These are phyloP conservation scores for Threskiornis aethiopicus DNA, from an alignment of 2,797 vertebrate genomes.

Conservation along the genomic window DNA sequence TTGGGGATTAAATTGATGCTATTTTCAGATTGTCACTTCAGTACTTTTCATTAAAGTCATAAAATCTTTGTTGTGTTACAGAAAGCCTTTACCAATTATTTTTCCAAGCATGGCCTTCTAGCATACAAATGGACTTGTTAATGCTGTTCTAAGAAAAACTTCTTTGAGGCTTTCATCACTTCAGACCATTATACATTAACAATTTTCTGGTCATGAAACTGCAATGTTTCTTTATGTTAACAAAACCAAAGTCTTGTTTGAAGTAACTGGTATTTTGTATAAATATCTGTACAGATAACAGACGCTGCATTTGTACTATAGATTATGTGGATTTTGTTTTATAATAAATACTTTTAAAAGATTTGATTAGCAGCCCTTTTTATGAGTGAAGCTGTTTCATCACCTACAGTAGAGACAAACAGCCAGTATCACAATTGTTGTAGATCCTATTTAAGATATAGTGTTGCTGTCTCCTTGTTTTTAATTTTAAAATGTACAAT, in stretches of 20 bases:
- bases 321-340: conserved; percentile 63
- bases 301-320: conserved; percentile 60
- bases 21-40: neutral
- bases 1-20: neutral
- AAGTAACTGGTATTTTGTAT: conserved; percentile 57
- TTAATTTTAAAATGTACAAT: neutral
- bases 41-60: neutral
- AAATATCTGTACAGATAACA: conserved; percentile 65
- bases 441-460: neutral
- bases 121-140: neutral
- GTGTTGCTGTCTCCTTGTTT: neutral
- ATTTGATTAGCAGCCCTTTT: conserved; percentile 9
- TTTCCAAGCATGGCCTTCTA: neutral
- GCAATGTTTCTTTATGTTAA: neutral
- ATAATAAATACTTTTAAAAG: conserved; percentile 65
- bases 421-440: neutral
- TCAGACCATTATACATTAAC: neutral
- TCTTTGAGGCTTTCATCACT: neutral
- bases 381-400: conserved; percentile 1
- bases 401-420: neutral
- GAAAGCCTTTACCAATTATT: neutral
- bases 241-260: conserved; percentile 51
- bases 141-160: neutral
- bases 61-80: neutral
- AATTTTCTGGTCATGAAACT: neutral